Conservation (phyloP, 1,140 invertebrate genomes). For the Bacillus rossius region DNA sequence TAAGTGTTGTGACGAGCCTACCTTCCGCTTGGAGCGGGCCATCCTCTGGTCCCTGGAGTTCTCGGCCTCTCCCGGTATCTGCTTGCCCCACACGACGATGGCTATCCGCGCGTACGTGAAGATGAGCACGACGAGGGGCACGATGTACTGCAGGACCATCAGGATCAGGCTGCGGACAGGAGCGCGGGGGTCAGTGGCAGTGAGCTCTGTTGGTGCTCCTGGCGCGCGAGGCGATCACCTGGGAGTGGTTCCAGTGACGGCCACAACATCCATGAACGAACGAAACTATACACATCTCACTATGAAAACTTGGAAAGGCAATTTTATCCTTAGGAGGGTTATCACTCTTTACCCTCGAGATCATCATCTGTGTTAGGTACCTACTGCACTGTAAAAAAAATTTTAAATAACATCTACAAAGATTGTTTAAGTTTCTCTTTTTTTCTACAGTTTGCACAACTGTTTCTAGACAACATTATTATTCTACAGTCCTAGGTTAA, state of each 20-base stretch:
- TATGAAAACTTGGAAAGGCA: not conserved
- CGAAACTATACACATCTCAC: not conserved
- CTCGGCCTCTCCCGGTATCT: constrained; percentile 79
- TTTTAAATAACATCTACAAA: too few species aligned
- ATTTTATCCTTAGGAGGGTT: not conserved
- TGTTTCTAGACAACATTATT: too few species aligned
- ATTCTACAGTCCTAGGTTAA: too few species aligned
- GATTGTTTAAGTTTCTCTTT: too few species aligned
- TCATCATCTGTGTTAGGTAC: too few species aligned
- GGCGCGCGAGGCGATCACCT: too few species aligned
- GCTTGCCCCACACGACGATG: constrained; percentile 82
- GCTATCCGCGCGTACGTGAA: constrained; percentile 86
- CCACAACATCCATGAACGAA: too few species aligned
- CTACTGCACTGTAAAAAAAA: too few species aligned
- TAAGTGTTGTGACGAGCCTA: constrained; percentile 45
- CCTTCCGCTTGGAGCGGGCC: constrained; percentile 84
- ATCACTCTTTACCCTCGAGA: too few species aligned
- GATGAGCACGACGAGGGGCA: constrained; percentile 76
- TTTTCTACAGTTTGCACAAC: too few species aligned
- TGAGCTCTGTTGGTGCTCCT: too few species aligned
- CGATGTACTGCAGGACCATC: constrained; percentile 77
- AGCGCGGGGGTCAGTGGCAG: not conserved
- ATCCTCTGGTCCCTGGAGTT: constrained; percentile 72
- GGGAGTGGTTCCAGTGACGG: too few species aligned
- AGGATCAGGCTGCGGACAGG: constrained; percentile 63